Base-by-base conservation (phyloP, 1,140 invertebrate species). In the Meteorus sp. region DNA sequence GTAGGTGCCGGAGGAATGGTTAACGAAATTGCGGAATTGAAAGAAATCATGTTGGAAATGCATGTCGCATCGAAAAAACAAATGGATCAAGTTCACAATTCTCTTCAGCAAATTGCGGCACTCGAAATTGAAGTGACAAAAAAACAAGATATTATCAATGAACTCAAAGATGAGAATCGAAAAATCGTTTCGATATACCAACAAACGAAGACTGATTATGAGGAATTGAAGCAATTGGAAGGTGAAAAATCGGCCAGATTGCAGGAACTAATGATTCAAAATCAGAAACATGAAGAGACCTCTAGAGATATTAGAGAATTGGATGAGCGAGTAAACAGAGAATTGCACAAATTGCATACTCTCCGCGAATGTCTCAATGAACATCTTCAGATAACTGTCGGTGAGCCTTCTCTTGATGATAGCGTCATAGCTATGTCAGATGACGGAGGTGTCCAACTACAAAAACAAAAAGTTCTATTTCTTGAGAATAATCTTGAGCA, bases 391-490 rank as follows among this genome's bases (percentile, higher is more conserved):
- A 85, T 87, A 62, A 86, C 89, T 68, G 90, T 91, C 75, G 89
- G 89, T 74, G 90, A 93, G 69, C 91, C 89, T n/a, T n/a, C n/a
- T n/a, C n/a, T n/a, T n/a, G n/a, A n/a, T 39, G 83, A 85, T 29
- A 89, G 86, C 45, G 86, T 89, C 37, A 93, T 95, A 62, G 92
- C 93, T 53, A 89, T 85, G 44, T 96, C 98, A 72, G 94, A 95
- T 60, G 91, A 94, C 70, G 94, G 95, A 63, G 94, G 96, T 8
- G 95, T 91, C 19, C 85, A 97, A 50, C 96, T 96, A 2, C 97
- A 99, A 81, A 98, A 97, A 81, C 97, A 99, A 78, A 98, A 99
- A 84, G 99, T 99, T 75, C 93, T 92, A 62, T 99, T 99, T 87
- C 84, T 99, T 65, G 97, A 99, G 81, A 99, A 98, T 80, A 99